Evolutionary conservation across 2,797 vertebrate species (phyloP), one percentile per base, ranked within the genome.

Genomic region (Crenuchus spilurus): DNA sequence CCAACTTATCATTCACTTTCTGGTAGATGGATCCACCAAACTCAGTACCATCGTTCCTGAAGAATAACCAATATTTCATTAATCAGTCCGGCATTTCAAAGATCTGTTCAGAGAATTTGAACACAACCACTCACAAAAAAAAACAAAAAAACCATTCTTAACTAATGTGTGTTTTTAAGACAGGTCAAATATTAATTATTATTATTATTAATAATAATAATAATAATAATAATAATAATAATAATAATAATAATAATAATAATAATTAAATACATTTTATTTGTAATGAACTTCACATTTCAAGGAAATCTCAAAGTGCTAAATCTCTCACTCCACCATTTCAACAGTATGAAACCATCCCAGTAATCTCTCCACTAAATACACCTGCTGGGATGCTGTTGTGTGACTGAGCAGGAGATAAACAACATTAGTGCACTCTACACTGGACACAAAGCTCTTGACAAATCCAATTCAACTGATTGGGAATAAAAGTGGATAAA

Each of bases 1-100:
- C 97, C 91, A 99, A 88, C 82, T 99, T 93, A 48, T 96, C 92
- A 31, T 98, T 98, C 85, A 99, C 96, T 83, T 99, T 99, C 91
- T 99, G 97, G 87, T 99, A 99, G 89, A 99, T 98, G 81, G 96
- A 98, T 71, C 97, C 97, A 0, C 97, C 97, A 61, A 99, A 99
- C 83, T 99, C 97, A 0, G 97, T 99, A 18, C 97, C 97, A 2
- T 99, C 97, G 0, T 99, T 99, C 85, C 97, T 99, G 85, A 63
- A n/a, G n/a, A n/a, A n/a, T n/a, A n/a, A n/a, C n/a, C n/a, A n/a
- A n/a, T n/a, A n/a, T n/a, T n/a, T n/a, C n/a, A n/a, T n/a, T n/a
- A n/a, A n/a, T n/a, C n/a, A n/a, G n/a, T n/a, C n/a, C n/a, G n/a
- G n/a, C n/a, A n/a, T n/a, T n/a, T n/a, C n/a, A n/a, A n/a, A n/a